Conservation (phyloP, 1,140 invertebrate genomes). For the Sarcophaga peregrina region DNA sequence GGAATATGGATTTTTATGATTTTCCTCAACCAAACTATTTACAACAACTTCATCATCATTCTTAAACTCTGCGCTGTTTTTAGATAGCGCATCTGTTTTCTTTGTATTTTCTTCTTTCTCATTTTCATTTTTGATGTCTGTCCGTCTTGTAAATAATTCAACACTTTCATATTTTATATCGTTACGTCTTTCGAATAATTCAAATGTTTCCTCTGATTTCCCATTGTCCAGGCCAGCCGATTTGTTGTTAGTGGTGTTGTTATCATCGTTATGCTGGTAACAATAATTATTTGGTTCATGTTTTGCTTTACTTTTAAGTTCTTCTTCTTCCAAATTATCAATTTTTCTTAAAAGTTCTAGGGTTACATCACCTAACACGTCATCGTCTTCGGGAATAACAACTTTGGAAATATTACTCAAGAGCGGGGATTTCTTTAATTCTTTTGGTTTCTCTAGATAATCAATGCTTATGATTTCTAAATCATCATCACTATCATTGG, state of each 20-base stretch:
- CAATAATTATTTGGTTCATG: slow-evolving; percentile 5
- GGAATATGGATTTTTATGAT: neutral
- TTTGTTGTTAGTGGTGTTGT: neutral
- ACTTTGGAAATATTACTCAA: neutral
- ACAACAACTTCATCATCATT: neutral
- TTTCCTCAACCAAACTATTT: neutral
- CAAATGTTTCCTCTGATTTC: neutral
- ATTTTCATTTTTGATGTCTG: neutral
- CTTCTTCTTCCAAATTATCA: slow-evolving; percentile 1
- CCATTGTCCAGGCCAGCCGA: neutral
- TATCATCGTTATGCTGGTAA: neutral
- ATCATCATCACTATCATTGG: slow-evolving; percentile 29
- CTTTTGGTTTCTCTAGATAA: neutral
- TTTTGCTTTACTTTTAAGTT: neutral
- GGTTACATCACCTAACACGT: neutral
- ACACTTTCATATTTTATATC: neutral
- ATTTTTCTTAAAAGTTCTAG: neutral
- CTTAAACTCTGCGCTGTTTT: neutral
- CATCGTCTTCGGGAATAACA: neutral
- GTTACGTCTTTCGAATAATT: neutral
- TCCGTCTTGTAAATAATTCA: slow-evolving; percentile 5
- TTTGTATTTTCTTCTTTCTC: neutral
- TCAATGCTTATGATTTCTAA: slow-evolving; percentile 15
- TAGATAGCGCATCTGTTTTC: neutral
- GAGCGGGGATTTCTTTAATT: neutral